Percentiles rank a stretch among this genome's conserved stretches.
Evolutionary conservation across 1,140 invertebrate species (phyloP).

Genomic region (Batillaria attramentaria): DNA sequence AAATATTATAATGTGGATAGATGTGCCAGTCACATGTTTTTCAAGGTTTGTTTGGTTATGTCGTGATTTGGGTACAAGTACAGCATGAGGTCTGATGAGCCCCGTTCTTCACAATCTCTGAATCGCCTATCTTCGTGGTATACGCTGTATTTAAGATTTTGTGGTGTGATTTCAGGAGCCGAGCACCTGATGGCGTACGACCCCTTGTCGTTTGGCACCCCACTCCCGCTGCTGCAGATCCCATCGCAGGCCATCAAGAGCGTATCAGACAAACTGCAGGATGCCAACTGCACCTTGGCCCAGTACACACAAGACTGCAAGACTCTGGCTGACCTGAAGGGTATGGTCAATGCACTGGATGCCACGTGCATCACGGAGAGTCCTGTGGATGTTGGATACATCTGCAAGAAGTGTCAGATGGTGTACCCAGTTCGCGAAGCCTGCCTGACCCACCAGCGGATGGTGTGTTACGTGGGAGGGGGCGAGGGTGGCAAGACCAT

Average conservation of each 20-base stretch:
- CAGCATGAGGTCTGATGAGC: too few relatives aligned
- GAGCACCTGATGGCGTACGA: constrained; percentile 69
- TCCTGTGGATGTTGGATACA: constrained; percentile 85
- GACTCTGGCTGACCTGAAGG: constrained; percentile 67
- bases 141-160: too few relatives aligned
- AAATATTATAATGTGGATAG: too few relatives aligned
- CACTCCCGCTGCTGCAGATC: constrained; percentile 74
- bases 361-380: constrained; percentile 73
- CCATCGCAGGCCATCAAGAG: constrained; percentile 73
- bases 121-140: too few relatives aligned
- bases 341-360: constrained; percentile 59
- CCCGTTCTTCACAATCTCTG: too few relatives aligned
- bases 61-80: too few relatives aligned
- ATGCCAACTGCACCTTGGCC: constrained; percentile 70
- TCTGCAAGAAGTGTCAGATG: constrained; percentile 88
- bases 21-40: too few relatives aligned
- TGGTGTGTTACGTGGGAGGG: constrained; percentile 73
- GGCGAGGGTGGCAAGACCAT: constrained; percentile 72
- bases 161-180: constrained; percentile 63
- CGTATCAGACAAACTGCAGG: constrained; percentile 71
- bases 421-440: constrained; percentile 84
- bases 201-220: constrained; percentile 72
- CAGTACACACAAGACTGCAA: constrained; percentile 74
- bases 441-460: constrained; percentile 81
- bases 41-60: too few relatives aligned